Conservation (phyloP, 2,888 invertebrate genomes). For the Lithophane semibrunnea region DNA sequence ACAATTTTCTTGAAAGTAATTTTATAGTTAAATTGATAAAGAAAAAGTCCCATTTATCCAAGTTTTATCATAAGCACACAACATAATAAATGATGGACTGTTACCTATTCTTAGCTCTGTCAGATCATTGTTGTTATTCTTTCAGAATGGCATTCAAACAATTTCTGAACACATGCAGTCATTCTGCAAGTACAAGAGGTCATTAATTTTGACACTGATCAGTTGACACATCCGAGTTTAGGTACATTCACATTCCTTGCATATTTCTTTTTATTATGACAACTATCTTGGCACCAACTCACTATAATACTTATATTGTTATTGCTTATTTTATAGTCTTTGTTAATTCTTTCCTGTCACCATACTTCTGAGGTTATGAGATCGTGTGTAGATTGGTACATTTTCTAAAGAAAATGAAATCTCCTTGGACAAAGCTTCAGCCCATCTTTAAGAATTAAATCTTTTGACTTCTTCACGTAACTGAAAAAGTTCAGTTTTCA, state of each 20-base stretch:
- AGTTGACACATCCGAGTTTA: slow-evolving; percentile 15
- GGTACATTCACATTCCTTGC: slow-evolving; percentile 2
- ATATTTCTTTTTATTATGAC: slow-evolving; percentile 11
- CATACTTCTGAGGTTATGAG: neutral
- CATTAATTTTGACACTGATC: slow-evolving; percentile 32
- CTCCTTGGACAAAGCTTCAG: too few species aligned
- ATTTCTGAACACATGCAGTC: slow-evolving; percentile 1
- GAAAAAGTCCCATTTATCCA: neutral
- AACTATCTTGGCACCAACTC: slow-evolving; percentile 34
- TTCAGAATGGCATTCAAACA: slow-evolving; percentile 4
- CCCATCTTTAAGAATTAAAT: too few species aligned
- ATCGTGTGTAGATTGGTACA: too few species aligned
- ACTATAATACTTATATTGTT: neutral
- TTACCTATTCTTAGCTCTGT: neutral
- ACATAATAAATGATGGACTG: neutral
- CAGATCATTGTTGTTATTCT: neutral
- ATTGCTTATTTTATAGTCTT: slow-evolving; percentile 12
- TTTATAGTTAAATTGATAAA: neutral
- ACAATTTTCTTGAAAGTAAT: too few species aligned
- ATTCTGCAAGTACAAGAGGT: slow-evolving; percentile 7
- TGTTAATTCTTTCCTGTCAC: slow-evolving; percentile 11
- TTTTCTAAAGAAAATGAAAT: too few species aligned
- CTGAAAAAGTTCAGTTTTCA: too few species aligned
- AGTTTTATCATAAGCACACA: neutral
- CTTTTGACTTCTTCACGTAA: too few species aligned